Conservation (phyloP, 64 coral and sea anemone genomes). For the Cladopsammia gracilis region DNA sequence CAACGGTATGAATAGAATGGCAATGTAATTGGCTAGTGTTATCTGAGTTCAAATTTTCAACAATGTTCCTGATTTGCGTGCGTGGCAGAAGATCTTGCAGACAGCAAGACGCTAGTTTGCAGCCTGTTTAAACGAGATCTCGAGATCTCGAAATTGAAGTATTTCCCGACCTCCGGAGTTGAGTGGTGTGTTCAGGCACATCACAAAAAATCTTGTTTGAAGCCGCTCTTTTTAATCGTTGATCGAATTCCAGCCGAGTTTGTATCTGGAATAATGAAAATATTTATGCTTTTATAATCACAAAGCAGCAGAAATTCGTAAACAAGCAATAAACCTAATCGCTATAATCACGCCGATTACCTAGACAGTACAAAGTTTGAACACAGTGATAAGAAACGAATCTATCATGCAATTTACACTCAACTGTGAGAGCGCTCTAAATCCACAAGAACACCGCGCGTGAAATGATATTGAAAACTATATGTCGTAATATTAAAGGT, state of each 20-base stretch:
- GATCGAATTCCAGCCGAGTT: constrained; percentile 46
- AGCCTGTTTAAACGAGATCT: constrained; percentile 98
- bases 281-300: constrained; percentile 89
- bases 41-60: constrained; percentile 83
- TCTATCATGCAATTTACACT: constrained; percentile 96
- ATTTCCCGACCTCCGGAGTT: constrained; percentile 32
- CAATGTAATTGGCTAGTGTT: constrained; percentile 83
- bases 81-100: constrained; percentile 71
- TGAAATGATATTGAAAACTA: constrained; percentile 55
- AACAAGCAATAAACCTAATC: constrained; percentile 99
- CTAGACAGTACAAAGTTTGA: constrained; percentile 78
- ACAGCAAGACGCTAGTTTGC: constrained; percentile 86
- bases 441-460: constrained; percentile 13
- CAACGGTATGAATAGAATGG: constrained; percentile 83
- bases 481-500: neutral
- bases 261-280: constrained; percentile 72
- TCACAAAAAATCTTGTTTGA: constrained; percentile 29
- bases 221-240: constrained; percentile 55
- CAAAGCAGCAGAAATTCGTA: constrained; percentile 88
- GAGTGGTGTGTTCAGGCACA: neutral
- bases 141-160: constrained; percentile 41
- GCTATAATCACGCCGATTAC: constrained; percentile 92
- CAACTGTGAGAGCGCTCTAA: constrained; percentile 50
- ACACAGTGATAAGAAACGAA: constrained; percentile 82
- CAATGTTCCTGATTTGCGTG: constrained; percentile 78